Evolutionary conservation across 2,113 vertebrate species (phyloP).

Genomic region (Lophius piscatorius): DNA sequence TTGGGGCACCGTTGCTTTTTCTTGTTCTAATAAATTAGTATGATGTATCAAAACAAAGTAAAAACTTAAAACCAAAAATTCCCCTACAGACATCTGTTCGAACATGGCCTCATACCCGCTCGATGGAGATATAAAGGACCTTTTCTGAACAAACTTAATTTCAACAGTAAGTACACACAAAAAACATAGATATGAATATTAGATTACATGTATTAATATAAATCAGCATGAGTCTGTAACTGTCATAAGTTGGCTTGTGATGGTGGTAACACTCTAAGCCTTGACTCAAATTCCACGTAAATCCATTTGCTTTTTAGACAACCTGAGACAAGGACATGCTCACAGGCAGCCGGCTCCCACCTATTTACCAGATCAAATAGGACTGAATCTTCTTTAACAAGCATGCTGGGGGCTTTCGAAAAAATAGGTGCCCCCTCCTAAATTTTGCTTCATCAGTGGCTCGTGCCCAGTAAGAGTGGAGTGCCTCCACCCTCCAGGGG

Average conservation of each 20-base stretch:
- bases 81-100: too few relatives aligned
- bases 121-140: too few relatives aligned
- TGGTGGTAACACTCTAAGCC: constrained; percentile 45
- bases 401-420: constrained; percentile 40
- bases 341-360: constrained; percentile 52
- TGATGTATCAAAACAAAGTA: too few relatives aligned
- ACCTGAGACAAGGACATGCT: constrained; percentile 62
- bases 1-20: too few relatives aligned
- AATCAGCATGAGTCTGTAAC: constrained; percentile 12
- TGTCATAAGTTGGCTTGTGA: constrained; percentile 34
- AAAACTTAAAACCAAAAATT: too few relatives aligned
- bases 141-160: too few relatives aligned
- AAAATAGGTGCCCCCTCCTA: constrained; percentile 45
- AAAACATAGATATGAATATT: too few relatives aligned
- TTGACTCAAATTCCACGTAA: constrained; percentile 43
- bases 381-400: constrained; percentile 77
- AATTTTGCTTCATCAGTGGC: constrained; percentile 44
- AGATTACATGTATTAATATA: constrained; percentile 21
- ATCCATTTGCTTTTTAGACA: constrained; percentile 68
- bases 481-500: constrained; percentile 77
- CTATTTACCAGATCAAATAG: constrained; percentile 71
- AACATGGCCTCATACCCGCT: too few relatives aligned
- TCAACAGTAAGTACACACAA: too few relatives aligned
- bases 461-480: constrained; percentile 65
- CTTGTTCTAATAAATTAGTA: too few relatives aligned